Base-by-base conservation (phyloP, 2,888 invertebrate species). In the Nymphalis c-album region DNA sequence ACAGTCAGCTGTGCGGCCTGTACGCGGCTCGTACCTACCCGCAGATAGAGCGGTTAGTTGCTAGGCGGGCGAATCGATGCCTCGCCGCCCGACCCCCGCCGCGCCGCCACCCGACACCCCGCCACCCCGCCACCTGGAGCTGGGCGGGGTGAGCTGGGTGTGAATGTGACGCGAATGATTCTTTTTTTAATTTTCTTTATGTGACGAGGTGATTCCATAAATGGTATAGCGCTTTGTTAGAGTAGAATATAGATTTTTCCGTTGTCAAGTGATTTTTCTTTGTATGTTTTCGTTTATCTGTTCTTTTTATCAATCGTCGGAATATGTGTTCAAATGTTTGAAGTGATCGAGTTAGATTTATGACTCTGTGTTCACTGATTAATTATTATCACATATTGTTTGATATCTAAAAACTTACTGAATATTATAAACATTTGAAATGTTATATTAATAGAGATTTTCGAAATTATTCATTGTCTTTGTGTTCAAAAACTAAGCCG, bases 121-220 rank as follows among this genome's bases (percentile, higher is more conserved):
- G 10, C 57, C 22, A 17, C 20, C 64, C 17, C n/a, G 40, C 45
- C 62, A 75, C 76, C 78, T 75, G 73, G 48, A 48, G 51, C 26
- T 69, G 68, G 64, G 26, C 55, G 22, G 53, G 53, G 63, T 13
- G 62, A 13, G 22, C 26, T 17, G 46, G 67, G 47, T 31, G 63
- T 57, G 62, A 53, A 58, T 55, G 72, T 55, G 64, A 61, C 60
- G 55, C 70, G 65, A 64, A 70, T 70, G 61, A 71, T 69, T 71
- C 63, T 71, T 68, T 72, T 80, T 81, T 78, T 79, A 79, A 80
- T 77, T 80, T 76, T 77, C 76, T 75, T 65, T 72, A 75, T 74
- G 76, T 76, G 75, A 74, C 50, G 64, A 70, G 64, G 63, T 70
- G 67, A 68, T 69, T 70, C 64, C 68, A 67, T 67, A 71, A 67